phyloP scores from a whole-genome alignment of 2,113 vertebrate species.

The Philantomba maxwellii region DNA sequence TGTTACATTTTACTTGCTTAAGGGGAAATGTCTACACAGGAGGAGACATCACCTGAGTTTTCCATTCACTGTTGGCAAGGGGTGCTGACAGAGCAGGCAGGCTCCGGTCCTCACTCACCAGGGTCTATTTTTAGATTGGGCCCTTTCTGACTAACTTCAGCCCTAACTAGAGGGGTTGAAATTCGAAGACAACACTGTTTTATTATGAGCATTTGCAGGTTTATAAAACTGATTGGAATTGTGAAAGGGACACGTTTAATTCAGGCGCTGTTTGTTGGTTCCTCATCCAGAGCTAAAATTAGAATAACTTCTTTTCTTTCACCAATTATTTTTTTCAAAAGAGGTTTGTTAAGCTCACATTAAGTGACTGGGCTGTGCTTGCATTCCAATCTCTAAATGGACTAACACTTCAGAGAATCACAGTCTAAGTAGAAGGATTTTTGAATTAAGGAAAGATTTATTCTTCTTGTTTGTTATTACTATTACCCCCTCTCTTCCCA shows the following conservation, averaged over 20 bases:
- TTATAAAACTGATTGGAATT: neutral
- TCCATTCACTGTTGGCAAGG: conserved; percentile 35
- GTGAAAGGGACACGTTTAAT: neutral
- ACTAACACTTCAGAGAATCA: neutral
- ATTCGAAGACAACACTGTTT: conserved; percentile 18
- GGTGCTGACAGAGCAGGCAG: conserved; percentile 16
- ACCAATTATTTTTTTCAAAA: neutral
- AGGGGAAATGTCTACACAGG: conserved; percentile 19
- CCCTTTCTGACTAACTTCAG: conserved; percentile 49
- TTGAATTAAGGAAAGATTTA: neutral
- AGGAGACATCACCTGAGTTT: conserved; percentile 49
- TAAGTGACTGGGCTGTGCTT: neutral
- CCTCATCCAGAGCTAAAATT: conserved; percentile 13
- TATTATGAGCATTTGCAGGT: neutral
- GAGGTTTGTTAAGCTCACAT: neutral
- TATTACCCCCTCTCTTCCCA: accelerated
- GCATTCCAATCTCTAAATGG: neutral
- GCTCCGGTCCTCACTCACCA: neutral
- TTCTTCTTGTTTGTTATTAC: conserved; percentile 3
- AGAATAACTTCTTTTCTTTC: neutral
- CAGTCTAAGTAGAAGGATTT: neutral
- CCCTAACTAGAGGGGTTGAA: conserved; percentile 17
- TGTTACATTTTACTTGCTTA: conserved; percentile 58
- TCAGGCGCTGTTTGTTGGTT: neutral
- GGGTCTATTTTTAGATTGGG: conserved; percentile 59